Evolutionary conservation across 2,797 vertebrate genomes (phyloP).

Genomic region (Schizopygopsis malacanthus): DNA sequence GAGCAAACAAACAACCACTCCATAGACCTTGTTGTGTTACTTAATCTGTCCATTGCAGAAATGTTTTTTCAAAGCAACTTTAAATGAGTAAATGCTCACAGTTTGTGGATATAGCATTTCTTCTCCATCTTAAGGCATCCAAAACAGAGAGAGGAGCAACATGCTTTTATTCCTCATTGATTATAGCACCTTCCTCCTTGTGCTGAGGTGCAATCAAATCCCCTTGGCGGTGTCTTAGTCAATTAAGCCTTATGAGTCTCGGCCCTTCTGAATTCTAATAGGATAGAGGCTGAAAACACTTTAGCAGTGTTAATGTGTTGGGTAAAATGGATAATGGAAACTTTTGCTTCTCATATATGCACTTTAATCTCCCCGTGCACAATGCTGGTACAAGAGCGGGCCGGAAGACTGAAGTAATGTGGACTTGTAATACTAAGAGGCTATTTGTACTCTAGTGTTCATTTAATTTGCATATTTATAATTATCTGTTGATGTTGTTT

Average conservation of each 20-base stretch:
- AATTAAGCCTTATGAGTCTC: constrained; percentile 42
- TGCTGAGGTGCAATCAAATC: constrained; percentile 39
- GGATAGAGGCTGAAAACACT: constrained; percentile 22
- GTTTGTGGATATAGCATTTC: constrained; percentile 63
- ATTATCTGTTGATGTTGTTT: constrained; percentile 31
- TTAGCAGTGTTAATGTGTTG: constrained; percentile 21
- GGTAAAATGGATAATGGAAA: constrained; percentile 42
- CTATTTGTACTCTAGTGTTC: background rate
- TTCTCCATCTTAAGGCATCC: constrained; percentile 20
- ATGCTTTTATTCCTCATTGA: constrained; percentile 64
- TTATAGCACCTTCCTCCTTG: constrained; percentile 50
- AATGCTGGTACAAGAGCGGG: constrained; percentile 2
- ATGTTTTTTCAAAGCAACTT: constrained; percentile 52
- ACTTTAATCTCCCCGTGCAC: constrained; percentile 24
- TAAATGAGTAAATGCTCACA: constrained; percentile 57
- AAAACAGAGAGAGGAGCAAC: constrained; percentile 42
- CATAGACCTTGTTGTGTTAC: background rate
- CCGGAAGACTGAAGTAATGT: background rate
- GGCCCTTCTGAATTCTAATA: constrained; percentile 46
- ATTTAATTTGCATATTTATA: constrained; percentile 34
- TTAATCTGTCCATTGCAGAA: background rate
- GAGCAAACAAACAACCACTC: background rate
- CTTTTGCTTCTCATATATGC: constrained; percentile 37
- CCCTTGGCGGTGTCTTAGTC: constrained; percentile 37
- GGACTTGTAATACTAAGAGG: constrained; percentile 14